phyloP scores from a whole-genome alignment of 2,888 invertebrate species.

The Drosophila leonis region DNA sequence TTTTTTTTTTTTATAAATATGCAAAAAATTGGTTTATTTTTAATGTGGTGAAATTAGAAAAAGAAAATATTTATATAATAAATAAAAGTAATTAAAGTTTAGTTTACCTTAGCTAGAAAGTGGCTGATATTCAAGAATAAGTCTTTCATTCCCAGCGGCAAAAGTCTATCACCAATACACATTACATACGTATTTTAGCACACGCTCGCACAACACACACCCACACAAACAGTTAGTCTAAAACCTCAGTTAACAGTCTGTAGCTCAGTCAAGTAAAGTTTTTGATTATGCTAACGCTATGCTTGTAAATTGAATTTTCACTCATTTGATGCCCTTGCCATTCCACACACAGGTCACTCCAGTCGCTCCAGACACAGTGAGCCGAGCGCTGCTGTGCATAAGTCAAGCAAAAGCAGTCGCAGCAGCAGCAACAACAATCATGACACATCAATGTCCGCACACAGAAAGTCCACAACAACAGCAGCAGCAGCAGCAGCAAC shows the following conservation, averaged over 20 bases:
- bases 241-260: slow-evolving; percentile 33
- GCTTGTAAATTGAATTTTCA: neutral
- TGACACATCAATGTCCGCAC: slow-evolving; percentile 52
- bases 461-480: slow-evolving; percentile 53
- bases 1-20: too few species aligned
- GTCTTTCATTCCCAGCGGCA: slow-evolving; percentile 38
- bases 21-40: too few species aligned
- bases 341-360: slow-evolving; percentile 80
- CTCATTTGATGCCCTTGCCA: slow-evolving; percentile 23
- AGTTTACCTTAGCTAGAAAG: neutral
- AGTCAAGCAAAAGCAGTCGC: slow-evolving; percentile 52
- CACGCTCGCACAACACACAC: slow-evolving; percentile 19
- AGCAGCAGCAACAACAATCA: slow-evolving; percentile 28
- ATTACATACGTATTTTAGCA: neutral
- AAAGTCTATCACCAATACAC: slow-evolving; percentile 11
- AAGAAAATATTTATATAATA: neutral
- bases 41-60: neutral
- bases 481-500: slow-evolving; percentile 27
- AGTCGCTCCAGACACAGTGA: slow-evolving; percentile 80
- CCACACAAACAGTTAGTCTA: slow-evolving; percentile 19
- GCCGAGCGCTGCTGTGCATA: slow-evolving; percentile 48
- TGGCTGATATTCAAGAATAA: neutral
- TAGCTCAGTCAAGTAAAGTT: slow-evolving; percentile 24
- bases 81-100: neutral
- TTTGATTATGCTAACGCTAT: slow-evolving; percentile 28